Conservation (phyloP, 2,113 vertebrate species). For the Eulacestoma nigropectus region DNA sequence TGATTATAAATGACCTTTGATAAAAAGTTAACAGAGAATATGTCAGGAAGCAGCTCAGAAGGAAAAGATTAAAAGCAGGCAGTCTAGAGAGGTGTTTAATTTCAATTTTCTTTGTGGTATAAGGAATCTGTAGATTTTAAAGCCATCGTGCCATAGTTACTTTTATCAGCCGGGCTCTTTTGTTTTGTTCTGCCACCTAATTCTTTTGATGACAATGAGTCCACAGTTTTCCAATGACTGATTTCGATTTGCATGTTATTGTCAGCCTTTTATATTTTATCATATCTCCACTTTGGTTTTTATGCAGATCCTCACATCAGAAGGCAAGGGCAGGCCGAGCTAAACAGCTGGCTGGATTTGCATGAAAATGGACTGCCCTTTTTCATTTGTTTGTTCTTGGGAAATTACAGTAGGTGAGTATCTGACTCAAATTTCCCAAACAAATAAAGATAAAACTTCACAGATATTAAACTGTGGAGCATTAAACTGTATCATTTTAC, state of each 20-base stretch:
- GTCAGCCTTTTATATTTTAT: slow-evolving; percentile 70
- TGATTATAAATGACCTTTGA: slow-evolving; percentile 66
- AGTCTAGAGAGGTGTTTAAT: slow-evolving; percentile 64
- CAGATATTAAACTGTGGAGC: slow-evolving; percentile 59
- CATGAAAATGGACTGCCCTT: slow-evolving; percentile 78
- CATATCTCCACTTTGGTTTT: slow-evolving; percentile 72
- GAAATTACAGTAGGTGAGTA: slow-evolving; percentile 76
- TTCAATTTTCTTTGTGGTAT: slow-evolving; percentile 44
- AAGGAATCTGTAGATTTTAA: slow-evolving; percentile 58
- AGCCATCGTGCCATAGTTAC: slow-evolving; percentile 52
- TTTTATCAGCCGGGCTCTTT: slow-evolving; percentile 69
- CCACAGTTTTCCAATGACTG: slow-evolving; percentile 70
- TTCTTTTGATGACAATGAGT: slow-evolving; percentile 76
- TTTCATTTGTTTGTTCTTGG: slow-evolving; percentile 76
- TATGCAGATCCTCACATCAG: slow-evolving; percentile 77
- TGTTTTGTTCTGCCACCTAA: slow-evolving; percentile 80
- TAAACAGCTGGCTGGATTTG: slow-evolving; percentile 81
- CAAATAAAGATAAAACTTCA: slow-evolving; percentile 76
- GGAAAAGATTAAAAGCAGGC: slow-evolving; percentile 61
- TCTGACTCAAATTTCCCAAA: slow-evolving; percentile 74
- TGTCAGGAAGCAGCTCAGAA: slow-evolving; percentile 51
- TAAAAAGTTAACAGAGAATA: slow-evolving; percentile 55
- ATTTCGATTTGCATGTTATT: slow-evolving; percentile 76
- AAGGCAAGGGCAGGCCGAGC: slow-evolving; percentile 68
- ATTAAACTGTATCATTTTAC: slow-evolving; percentile 70